Conservation (phyloP, 2,888 invertebrate genomes). For the Tortrix viridana region DNA sequence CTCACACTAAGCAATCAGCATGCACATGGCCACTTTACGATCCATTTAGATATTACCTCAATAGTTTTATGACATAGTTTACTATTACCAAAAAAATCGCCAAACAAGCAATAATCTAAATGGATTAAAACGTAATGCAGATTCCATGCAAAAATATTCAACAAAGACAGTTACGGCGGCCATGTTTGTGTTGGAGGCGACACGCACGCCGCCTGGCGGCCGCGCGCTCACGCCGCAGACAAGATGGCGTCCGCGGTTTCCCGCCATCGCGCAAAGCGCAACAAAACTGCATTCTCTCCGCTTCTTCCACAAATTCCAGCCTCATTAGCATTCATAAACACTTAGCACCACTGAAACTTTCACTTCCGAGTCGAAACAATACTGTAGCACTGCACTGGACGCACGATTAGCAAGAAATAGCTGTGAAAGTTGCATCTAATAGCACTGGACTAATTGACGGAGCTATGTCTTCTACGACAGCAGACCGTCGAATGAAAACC, state of each 20-base stretch:
- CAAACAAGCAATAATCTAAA: conserved; percentile 37
- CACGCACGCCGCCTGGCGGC: conserved; percentile 79
- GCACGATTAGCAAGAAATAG: neutral
- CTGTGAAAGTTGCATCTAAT: conserved; percentile 41
- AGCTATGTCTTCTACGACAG: conserved; percentile 82
- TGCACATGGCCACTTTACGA: neutral
- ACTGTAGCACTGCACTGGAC: conserved; percentile 16
- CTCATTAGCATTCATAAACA: conserved; percentile 62
- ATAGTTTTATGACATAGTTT: conserved; percentile 17
- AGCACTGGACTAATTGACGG: conserved; percentile 69
- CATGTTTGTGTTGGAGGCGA: conserved; percentile 64
- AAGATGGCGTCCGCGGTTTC: conserved; percentile 66
- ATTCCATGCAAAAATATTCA: conserved; percentile 79
- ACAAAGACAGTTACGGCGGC: conserved; percentile 62
- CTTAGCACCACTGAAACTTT: conserved; percentile 44
- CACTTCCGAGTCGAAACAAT: conserved; percentile 29
- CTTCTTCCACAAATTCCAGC: conserved; percentile 51
- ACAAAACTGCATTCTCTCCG: conserved; percentile 59
- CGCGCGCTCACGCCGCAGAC: conserved; percentile 61
- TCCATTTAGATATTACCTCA: conserved; percentile 28
- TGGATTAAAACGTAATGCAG: conserved; percentile 43
- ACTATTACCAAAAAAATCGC: conserved; percentile 16
- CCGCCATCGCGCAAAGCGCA: conserved; percentile 45
- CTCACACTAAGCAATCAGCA: neutral
- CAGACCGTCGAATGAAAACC: conserved; percentile 82